Percentiles rank a stretch among this genome's conserved stretches.
Evolutionary conservation across 1,140 invertebrate genomes (phyloP).

Genomic region (Drosophila bipectinata): DNA sequence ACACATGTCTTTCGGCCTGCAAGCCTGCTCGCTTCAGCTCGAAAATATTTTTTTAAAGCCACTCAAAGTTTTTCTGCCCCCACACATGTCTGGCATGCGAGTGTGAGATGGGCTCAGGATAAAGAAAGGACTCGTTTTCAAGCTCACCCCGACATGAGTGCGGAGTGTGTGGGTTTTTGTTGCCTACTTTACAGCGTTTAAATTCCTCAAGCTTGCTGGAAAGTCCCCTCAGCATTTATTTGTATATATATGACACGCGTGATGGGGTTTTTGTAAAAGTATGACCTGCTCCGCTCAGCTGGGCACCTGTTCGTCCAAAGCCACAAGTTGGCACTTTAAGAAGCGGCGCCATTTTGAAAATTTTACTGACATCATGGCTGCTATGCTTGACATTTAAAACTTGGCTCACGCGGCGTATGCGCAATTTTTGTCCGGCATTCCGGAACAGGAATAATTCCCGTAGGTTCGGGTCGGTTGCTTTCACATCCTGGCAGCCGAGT

Average conservation of each 20-base stretch:
- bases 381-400: constrained; percentile 50
- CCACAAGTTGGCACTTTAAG: constrained; percentile 82
- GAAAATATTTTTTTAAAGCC: constrained; percentile 77
- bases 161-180: neutral
- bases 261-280: constrained; percentile 7
- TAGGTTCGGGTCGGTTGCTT: constrained; percentile 17
- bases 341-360: constrained; percentile 78
- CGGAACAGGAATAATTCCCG: constrained; percentile 5
- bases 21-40: constrained; percentile 60
- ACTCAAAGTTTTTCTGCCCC: constrained; percentile 17
- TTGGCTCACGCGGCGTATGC: constrained; percentile 26
- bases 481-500: constrained; percentile 54
- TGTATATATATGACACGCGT: constrained; percentile 13
- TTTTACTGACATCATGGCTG: constrained; percentile 37
- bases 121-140: constrained; percentile 1
- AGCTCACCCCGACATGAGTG: neutral
- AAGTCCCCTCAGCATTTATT: constrained; percentile 10
- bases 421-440: constrained; percentile 16
- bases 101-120: constrained; percentile 10
- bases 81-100: neutral
- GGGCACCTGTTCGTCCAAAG: constrained; percentile 67
- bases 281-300: constrained; percentile 31
- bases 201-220: constrained; percentile 30
- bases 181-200: constrained; percentile 25
- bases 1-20: constrained; percentile 53